Base-by-base conservation (phyloP, 1,140 invertebrate genomes). In the Drosophila eugracilis region DNA sequence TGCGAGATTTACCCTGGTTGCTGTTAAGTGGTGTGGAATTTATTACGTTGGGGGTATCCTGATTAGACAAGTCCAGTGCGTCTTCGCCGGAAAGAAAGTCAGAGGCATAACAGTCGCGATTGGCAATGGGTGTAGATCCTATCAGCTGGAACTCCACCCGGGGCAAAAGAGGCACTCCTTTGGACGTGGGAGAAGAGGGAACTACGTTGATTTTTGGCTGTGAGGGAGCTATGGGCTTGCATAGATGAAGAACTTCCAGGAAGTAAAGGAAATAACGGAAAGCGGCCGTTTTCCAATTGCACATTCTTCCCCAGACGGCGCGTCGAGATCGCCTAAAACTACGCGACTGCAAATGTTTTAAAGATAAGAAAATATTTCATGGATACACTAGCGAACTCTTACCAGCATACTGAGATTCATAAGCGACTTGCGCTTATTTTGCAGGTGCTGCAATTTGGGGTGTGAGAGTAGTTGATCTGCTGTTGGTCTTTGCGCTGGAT, bases 401-500 rank as follows among this genome's bases (percentile, higher is more conserved):
- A 91, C 78, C 48, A 90, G 37, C 30, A 69, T 65, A 36, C 50
- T 80, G 4, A 90, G 32, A 39, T 66, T 55, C n/a, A 74, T 74
- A 53, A 88, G 21, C 21, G 84, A 76, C 59, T 80, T 75, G 26
- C 88, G 75, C 36, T 70, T 58, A 32, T 78, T 69, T 50, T 80
- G 72, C 53, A 92, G 65, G 44, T 45, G 42, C 7, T 58, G 47
- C 4, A 92, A 47, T 28, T 55, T 74, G 30, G 91, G 84, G 53
- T 91, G 75, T 5, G 63, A 45, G 5, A 95, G 75, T 3, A 94
- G 81, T 45, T 93, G 81, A 53, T 94, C 92, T 4, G 93, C 93
- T 4, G 93, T 93, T 5, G 94, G 93, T 48, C 94, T 81, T 49
- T 78, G 80, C 9, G 42, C 66, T 5, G 92, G 93, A 78, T 94